Conservation (phyloP, 2,888 invertebrate species). For the Poecilobothrus nobilitatus region DNA sequence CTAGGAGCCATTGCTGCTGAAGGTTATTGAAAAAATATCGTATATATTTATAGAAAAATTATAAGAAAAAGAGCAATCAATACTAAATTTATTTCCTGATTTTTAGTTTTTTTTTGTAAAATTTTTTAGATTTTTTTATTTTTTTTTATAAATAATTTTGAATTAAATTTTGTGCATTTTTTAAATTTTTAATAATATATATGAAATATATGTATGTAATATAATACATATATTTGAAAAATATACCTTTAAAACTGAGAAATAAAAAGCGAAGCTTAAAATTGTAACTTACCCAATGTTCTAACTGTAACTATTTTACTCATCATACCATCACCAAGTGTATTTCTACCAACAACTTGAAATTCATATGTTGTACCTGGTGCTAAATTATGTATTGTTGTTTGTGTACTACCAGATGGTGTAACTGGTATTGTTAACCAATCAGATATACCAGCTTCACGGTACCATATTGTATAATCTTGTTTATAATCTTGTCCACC, state of each 20-base stretch:
- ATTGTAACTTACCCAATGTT: slow-evolving; percentile 64
- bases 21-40: slow-evolving; percentile 1
- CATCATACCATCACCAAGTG: slow-evolving; percentile 91
- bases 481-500: slow-evolving; percentile 93
- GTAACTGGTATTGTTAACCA: slow-evolving; percentile 92
- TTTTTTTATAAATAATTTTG: not conserved
- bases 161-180: not conserved
- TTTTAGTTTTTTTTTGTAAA: not conserved
- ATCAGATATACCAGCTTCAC: slow-evolving; percentile 76
- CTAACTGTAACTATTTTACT: slow-evolving; percentile 84
- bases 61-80: not conserved
- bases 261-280: not conserved
- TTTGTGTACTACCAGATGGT: slow-evolving; percentile 79
- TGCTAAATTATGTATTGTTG: slow-evolving; percentile 81
- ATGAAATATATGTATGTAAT: not conserved
- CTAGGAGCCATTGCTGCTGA: slow-evolving; percentile 6
- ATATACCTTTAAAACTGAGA: too few relatives aligned
- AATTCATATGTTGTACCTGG: slow-evolving; percentile 92
- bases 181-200: not conserved
- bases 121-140: too few relatives aligned
- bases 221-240: not conserved
- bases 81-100: not conserved
- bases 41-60: slow-evolving; percentile 6
- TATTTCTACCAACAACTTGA: slow-evolving; percentile 90
- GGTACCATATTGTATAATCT: slow-evolving; percentile 91